Evolutionary conservation across 2,113 vertebrate genomes (phyloP).

Genomic region (Siniperca chuatsi): DNA sequence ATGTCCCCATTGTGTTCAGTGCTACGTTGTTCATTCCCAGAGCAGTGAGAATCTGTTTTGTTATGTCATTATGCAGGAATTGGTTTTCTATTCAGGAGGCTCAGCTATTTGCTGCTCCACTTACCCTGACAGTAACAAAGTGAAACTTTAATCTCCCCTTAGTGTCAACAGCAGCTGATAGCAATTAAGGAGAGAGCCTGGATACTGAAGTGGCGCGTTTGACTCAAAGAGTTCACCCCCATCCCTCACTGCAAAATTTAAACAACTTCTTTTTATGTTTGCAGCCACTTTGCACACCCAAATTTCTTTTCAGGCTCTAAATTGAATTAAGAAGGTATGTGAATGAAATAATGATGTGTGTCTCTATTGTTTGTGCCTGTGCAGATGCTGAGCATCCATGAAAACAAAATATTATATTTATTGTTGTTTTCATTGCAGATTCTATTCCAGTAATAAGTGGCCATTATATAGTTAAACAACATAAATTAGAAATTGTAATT

Average conservation of each 20-base stretch:
- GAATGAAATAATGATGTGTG: constrained; percentile 14
- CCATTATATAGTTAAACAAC: constrained; percentile 41
- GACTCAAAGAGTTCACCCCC: constrained; percentile 69
- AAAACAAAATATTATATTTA: constrained; percentile 36
- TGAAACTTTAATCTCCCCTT: constrained; percentile 83
- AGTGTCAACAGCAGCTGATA: constrained; percentile 82
- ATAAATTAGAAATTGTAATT: constrained; percentile 35
- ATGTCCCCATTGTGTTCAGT: constrained; percentile 57
- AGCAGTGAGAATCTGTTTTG: constrained; percentile 75
- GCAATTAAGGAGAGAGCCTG: constrained; percentile 75
- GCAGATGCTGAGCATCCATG: constrained; percentile 19
- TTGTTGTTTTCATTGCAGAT: constrained; percentile 42
- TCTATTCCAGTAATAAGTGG: not conserved
- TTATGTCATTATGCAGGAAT: constrained; percentile 80
- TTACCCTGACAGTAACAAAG: constrained; percentile 85
- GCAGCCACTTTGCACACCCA: constrained; percentile 5
- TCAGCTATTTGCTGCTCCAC: constrained; percentile 84
- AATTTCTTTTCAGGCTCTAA: constrained; percentile 19
- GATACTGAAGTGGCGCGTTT: constrained; percentile 69
- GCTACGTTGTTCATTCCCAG: constrained; percentile 60
- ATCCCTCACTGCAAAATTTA: constrained; percentile 48
- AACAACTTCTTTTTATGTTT: constrained; percentile 39
- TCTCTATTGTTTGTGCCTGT: constrained; percentile 20
- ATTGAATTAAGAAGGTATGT: constrained; percentile 40
- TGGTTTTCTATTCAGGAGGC: constrained; percentile 79